Conservation (phyloP, 2,113 vertebrate species). For the Chaetura pelagica region DNA sequence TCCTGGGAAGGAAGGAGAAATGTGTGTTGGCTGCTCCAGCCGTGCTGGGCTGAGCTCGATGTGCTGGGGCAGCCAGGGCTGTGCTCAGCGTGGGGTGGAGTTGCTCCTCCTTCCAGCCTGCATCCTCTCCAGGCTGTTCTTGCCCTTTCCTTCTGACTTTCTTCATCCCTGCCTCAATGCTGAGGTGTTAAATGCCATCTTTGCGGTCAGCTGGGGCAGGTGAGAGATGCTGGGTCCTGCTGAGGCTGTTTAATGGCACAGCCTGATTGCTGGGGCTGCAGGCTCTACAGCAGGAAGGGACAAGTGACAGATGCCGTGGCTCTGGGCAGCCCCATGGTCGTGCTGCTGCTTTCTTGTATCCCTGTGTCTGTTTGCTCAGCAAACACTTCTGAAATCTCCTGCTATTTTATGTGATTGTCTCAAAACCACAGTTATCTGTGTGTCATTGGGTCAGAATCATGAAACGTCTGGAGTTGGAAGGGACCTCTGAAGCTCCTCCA, state of each 20-base stretch:
- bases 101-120: neutral
- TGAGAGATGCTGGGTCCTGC: neutral
- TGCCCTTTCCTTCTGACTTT: neutral
- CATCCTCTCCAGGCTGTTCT: neutral
- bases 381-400: neutral
- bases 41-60: fast-evolving
- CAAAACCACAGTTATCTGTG: neutral
- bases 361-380: fast-evolving
- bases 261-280: neutral
- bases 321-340: neutral
- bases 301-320: neutral
- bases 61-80: neutral
- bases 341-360: neutral
- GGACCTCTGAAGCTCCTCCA: no score
- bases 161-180: neutral
- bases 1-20: neutral
- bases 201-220: neutral
- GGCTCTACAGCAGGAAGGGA: no score
- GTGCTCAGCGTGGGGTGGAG: neutral
- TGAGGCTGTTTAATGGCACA: neutral
- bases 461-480: no score
- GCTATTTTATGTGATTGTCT: neutral
- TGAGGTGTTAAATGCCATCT: neutral
- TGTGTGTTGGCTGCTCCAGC: neutral
- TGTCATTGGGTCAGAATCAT: neutral